These are phyloP conservation scores for Scophthalmus maximus DNA, from an alignment of 2,113 vertebrate genomes.

Conservation along the genomic window DNA sequence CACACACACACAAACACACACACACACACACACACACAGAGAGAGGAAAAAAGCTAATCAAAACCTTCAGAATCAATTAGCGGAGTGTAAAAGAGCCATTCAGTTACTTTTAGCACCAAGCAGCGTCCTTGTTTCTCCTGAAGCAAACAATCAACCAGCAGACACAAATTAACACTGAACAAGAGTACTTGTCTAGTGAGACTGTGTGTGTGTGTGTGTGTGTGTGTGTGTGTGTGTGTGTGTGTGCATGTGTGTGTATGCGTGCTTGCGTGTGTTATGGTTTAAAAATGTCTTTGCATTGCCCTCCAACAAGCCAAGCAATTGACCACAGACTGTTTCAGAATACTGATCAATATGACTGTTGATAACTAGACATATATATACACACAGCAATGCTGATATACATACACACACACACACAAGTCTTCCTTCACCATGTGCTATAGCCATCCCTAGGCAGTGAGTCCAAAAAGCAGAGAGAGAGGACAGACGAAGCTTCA, in stretches of 20 bases:
- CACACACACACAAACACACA: slow-evolving; percentile 18
- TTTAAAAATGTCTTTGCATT: background rate
- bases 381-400: background rate
- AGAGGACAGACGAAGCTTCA: slow-evolving; percentile 11
- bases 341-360: slow-evolving; percentile 47
- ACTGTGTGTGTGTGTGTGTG: background rate
- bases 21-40: background rate
- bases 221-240: background rate
- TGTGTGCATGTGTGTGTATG: too few species aligned
- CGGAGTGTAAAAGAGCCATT: slow-evolving; percentile 71
- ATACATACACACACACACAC: slow-evolving; percentile 20
- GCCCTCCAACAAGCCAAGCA: background rate
- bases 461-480: slow-evolving; percentile 25
- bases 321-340: slow-evolving; percentile 16
- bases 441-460: slow-evolving; percentile 2
- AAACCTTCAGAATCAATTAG: slow-evolving; percentile 73
- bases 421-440: slow-evolving; percentile 40
- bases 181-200: slow-evolving; percentile 50
- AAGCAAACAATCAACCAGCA: slow-evolving; percentile 72
- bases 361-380: slow-evolving; percentile 23
- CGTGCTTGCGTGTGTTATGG: background rate
- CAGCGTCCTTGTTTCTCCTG: slow-evolving; percentile 49
- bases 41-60: slow-evolving; percentile 33
- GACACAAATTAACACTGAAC: slow-evolving; percentile 74
- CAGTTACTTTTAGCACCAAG: slow-evolving; percentile 61